Evolutionary conservation across 1,140 invertebrate genomes (phyloP), one percentile per base, ranked within the genome.

Genomic region (Cardiocondyla obscurior): DNA sequence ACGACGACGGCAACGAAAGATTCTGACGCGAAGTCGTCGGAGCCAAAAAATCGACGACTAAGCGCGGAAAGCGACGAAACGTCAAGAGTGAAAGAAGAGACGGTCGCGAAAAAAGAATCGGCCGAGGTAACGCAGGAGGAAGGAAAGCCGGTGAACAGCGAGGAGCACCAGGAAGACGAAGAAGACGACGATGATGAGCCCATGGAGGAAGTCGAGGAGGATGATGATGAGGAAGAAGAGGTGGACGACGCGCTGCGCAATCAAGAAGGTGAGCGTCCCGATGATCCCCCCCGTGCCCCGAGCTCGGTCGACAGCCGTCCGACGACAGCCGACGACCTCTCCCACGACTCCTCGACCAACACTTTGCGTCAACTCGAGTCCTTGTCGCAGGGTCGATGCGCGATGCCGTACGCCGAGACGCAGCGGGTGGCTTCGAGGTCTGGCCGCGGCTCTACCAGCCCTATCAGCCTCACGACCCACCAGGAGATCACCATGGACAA

Each of bases 291-390:
- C 92, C 92, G 93, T 93, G 92, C 94, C 89, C 93, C 94, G 85
- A 95, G 95, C 93, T 95, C 95, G 90, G 93, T 95, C 89, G 94
- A 95, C 92, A 94, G 95, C 91, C 94, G 95, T 90, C 92, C 92
- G 88, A 92, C 92, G 85, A 92, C 92, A 93, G 93, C 90, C 90
- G 95, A 95, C 90, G 95, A 95, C 89, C 95, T 95, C 90, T 95
- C 94, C 85, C 94, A 95, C 90, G 95, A 96, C 92, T 95, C 95
- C 86, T 95, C 95, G 90, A 89, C 74, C 87, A 97, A 97, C 93
- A 96, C 97, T 86, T 94, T 97, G 85, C 95, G 97, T 90, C 96
- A 97, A 92, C 94, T 98, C 88, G 97, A 97, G 94, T 97, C 96
- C 92, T 95, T 98, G 90, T 97, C 97, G 55, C 96, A 97, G 92